Evolutionary conservation across 2,888 invertebrate species (phyloP).

Genomic region (Leptura quadrifasciata): DNA sequence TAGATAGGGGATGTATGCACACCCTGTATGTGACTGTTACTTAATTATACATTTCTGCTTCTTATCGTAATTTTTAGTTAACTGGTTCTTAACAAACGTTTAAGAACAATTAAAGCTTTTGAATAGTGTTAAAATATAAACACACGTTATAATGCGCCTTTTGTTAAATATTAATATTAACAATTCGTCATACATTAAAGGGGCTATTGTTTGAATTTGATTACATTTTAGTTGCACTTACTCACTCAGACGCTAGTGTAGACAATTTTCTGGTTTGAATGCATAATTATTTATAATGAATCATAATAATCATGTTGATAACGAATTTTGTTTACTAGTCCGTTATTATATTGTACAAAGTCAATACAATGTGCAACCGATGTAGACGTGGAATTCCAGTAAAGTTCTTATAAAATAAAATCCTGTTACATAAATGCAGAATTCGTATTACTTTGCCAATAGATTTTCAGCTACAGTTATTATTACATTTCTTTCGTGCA

Average conservation of each 20-base stretch:
- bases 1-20: neutral
- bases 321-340: neutral
- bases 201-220: constrained; percentile 16
- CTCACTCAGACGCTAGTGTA: neutral
- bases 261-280: constrained; percentile 11
- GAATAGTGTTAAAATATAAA: too few species aligned
- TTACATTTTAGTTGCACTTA: constrained; percentile 10
- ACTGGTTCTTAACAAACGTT: too few species aligned
- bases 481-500: constrained; percentile 7
- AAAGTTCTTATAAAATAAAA: constrained; percentile 1
- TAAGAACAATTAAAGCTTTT: too few species aligned
- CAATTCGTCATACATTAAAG: constrained; percentile 2
- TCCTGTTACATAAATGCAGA: neutral
- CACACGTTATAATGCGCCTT: constrained; percentile 2
- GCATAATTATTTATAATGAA: neutral
- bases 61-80: too few species aligned
- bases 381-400: neutral
- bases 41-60: neutral
- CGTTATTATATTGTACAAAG: neutral
- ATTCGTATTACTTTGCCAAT: neutral
- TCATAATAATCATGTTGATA: constrained; percentile 9
- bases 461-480: neutral
- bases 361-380: neutral
- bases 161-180: constrained; percentile 7
- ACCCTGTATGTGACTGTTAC: neutral